Evolutionary conservation across 2,888 invertebrate genomes (phyloP), one percentile per base, ranked within the genome.

Genomic region (Chironomus riparius): DNA sequence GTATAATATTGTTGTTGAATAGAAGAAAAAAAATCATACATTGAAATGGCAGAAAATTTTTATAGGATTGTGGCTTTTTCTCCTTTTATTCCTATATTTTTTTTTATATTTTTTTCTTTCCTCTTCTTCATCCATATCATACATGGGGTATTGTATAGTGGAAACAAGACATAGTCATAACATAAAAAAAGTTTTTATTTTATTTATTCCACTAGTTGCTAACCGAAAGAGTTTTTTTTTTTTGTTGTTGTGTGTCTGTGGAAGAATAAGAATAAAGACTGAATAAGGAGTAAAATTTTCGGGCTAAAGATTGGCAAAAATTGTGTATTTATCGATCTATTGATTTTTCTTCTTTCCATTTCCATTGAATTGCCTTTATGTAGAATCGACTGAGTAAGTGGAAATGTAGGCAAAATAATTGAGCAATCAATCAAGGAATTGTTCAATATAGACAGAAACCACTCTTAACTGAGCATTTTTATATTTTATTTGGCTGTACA

Each of bases 171-270:
- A 72, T 72, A 28, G 72, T 72, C 50, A 38, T 72, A 72, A 72
- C 72, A 72, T 72, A 72, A 72, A 72, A 72, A 72, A 65, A 22
- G 13, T 50, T 72, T 72, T 72, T 68, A 72, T 62, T 70, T 47
- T 47, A 70, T 61, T 72, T 72, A 61, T 72, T 72, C 62, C 72
- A 72, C 62, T 72, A 72, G 72, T 72, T 72, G 72, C 72, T 72
- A 72, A 13, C 18, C 38, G 65, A 65, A 65, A 65, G 62, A 7
- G 24, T 21, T 38, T 10, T 10, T 38, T 38, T 38, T 10, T 7
- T 38, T 3, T 28, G 28, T 28, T 3, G 1, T 1, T 12, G 4
- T 13, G 15, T 56, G n/a, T 18, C 15, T 15, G 56, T 15, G 56
- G 15, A 1, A 56, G n/a, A 56, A 56, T 15, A 56, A 56, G 56